A percentile compares a stretch with the other conserved stretches of the same genome.
Evolutionary conservation across 2,888 invertebrate species (phyloP).

Genomic region (Troides aeacus): DNA sequence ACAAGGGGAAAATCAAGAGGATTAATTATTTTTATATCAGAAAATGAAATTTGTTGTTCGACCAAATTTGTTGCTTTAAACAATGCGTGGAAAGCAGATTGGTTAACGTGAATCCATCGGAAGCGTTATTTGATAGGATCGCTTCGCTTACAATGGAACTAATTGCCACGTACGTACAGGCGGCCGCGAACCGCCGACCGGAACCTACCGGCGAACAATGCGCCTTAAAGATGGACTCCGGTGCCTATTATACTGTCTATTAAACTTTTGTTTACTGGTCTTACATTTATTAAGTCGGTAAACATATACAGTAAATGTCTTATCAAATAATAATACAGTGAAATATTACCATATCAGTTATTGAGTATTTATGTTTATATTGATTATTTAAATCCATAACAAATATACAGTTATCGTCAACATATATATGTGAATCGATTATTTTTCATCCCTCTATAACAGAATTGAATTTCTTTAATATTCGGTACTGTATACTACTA

Average conservation of each 20-base stretch:
- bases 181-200: constrained; percentile 44
- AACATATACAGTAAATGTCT: constrained; percentile 1
- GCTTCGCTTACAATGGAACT: constrained; percentile 69
- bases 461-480: no score
- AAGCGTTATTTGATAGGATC: constrained; percentile 73
- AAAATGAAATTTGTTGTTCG: constrained; percentile 19
- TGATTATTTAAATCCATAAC: no score
- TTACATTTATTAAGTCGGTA: constrained; percentile 44
- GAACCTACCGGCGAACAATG: constrained; percentile 61
- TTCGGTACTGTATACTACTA: no score
- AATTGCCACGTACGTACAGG: constrained; percentile 59
- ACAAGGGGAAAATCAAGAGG: no score
- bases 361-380: no score
- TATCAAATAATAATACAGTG: no score
- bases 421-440: no score
- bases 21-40: no score
- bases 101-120: constrained; percentile 71
- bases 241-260: constrained; percentile 41
- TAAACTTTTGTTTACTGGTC: constrained; percentile 56
- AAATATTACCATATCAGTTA: no score
- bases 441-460: no score
- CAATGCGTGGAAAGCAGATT: constrained; percentile 70
- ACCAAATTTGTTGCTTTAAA: constrained; percentile 40
- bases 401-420: no score
- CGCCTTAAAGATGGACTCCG: constrained; percentile 35